phyloP scores from a whole-genome alignment of 2,797 vertebrate genomes.

The Enteromius anoplus region DNA sequence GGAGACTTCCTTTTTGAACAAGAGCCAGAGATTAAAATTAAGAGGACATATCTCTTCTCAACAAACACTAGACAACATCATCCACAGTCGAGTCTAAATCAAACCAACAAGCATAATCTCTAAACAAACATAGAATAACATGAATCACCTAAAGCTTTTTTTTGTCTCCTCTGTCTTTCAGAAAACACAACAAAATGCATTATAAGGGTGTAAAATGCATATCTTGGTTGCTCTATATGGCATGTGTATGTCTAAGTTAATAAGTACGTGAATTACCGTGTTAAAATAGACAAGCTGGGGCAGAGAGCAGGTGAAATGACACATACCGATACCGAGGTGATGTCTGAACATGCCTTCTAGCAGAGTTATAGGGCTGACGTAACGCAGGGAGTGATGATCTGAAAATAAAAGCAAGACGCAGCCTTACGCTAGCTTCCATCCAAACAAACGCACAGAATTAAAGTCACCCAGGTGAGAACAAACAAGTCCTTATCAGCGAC shows the following conservation, averaged over 20 bases:
- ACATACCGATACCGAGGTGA: constrained; percentile 71
- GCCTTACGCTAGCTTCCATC: constrained; percentile 22
- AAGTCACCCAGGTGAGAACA: constrained; percentile 41
- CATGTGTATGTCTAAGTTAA: constrained; percentile 20
- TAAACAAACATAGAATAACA: neutral
- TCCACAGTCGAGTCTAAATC: neutral
- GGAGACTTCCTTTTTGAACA: constrained; percentile 51
- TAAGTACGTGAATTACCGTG: neutral
- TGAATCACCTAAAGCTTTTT: neutral
- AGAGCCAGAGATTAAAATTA: constrained; percentile 32
- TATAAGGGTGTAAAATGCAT: neutral
- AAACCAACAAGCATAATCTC: neutral
- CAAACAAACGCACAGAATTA: constrained; percentile 18
- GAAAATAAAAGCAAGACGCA: constrained; percentile 30
- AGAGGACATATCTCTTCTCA: constrained; percentile 3
- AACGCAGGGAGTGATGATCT: constrained; percentile 53
- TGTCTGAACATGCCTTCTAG: constrained; percentile 73
- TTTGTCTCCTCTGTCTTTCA: neutral
- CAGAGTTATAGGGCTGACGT: constrained; percentile 62
- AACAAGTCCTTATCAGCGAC: constrained; percentile 40
- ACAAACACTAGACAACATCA: neutral
- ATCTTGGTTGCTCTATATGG: neutral
- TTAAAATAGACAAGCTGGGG: constrained; percentile 52
- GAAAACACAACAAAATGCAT: neutral
- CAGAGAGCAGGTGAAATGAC: constrained; percentile 59